These are phyloP conservation scores for Denticeps clupeoides DNA, from an alignment of 2,797 vertebrate genomes.

Conservation along the genomic window DNA sequence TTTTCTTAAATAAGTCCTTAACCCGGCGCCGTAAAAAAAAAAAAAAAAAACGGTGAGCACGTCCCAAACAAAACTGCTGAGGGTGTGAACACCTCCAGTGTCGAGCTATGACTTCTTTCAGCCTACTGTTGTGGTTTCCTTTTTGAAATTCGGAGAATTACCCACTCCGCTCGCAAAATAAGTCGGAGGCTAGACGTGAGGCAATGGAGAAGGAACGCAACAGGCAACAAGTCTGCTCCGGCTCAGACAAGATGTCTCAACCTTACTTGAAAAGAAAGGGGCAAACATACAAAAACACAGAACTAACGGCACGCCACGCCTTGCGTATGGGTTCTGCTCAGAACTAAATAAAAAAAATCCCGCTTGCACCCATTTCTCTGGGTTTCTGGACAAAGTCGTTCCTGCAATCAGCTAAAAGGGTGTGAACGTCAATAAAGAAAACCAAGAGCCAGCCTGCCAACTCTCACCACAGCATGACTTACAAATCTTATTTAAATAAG, in stretches of 20 bases:
- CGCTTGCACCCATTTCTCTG: too few species aligned
- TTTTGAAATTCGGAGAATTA: too few species aligned
- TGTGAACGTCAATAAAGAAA: too few species aligned
- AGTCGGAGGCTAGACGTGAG: conserved; percentile 4
- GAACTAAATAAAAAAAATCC: too few species aligned
- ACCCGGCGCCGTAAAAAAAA: too few species aligned
- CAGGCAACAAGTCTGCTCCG: conserved; percentile 7
- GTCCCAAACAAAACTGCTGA: background rate
- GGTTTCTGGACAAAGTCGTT: too few species aligned
- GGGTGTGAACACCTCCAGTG: conserved; percentile 8
- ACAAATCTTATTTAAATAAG: background rate
- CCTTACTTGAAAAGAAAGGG: background rate
- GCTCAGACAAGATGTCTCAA: background rate
- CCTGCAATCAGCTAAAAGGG: too few species aligned
- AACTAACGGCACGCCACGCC: too few species aligned
- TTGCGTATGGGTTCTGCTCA: too few species aligned
- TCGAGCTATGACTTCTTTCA: conserved; percentile 7
- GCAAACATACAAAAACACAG: background rate
- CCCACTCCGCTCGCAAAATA: conserved; percentile 10
- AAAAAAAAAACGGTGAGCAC: background rate
- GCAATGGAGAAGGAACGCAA: conserved; percentile 1
- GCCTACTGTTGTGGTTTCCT: conserved; percentile 10
- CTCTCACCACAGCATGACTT: too few species aligned
- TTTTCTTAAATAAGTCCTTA: too few species aligned
- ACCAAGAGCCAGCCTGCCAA: too few species aligned